Evolutionary conservation across 2,797 vertebrate genomes (phyloP).

Genomic region (Gambusia yucatana): DNA sequence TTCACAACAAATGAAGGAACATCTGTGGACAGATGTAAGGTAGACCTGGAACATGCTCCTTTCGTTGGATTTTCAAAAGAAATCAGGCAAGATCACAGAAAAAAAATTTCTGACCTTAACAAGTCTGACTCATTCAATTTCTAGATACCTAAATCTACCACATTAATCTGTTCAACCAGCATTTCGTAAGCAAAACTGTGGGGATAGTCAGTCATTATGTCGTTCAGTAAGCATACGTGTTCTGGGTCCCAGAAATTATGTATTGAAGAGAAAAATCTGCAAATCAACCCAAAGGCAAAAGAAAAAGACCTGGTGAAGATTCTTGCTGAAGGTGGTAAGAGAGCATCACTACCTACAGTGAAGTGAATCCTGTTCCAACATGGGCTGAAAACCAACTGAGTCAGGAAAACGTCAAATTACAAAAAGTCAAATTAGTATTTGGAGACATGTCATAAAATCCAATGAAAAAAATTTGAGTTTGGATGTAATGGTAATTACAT

Average conservation of each 20-base stretch:
- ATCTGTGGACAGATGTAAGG: neutral
- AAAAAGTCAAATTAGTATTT: neutral
- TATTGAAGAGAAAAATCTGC: neutral
- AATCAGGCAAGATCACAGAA: neutral
- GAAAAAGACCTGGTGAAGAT: neutral
- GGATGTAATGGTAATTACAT: neutral
- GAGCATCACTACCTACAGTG: neutral
- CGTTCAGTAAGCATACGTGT: neutral
- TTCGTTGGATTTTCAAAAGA: neutral
- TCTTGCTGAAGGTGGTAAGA: neutral
- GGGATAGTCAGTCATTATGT: too few relatives aligned
- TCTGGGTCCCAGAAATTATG: neutral
- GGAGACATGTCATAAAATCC: neutral
- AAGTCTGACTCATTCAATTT: neutral
- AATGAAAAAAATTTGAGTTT: neutral
- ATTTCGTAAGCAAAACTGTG: neutral
- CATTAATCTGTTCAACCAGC: neutral
- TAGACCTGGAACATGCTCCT: neutral
- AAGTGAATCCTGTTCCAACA: neutral
- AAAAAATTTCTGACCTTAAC: neutral
- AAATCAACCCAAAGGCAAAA: neutral
- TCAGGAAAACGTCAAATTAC: neutral
- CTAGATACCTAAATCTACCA: neutral
- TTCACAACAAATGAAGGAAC: neutral
- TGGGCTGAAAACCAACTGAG: neutral